Evolutionary conservation across 2,888 invertebrate species (phyloP).

Genomic region (Gymnosoma rotundatum): DNA sequence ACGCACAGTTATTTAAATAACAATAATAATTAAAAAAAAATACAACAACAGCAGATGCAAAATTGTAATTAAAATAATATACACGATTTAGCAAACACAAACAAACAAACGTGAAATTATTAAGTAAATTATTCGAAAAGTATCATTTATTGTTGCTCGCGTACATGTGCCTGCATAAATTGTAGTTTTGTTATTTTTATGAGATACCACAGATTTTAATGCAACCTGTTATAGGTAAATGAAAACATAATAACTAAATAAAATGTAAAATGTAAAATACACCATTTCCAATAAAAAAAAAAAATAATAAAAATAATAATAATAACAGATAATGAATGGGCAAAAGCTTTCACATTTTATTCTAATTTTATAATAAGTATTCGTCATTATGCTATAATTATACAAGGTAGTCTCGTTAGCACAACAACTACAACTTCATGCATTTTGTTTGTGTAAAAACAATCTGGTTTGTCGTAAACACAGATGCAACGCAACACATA

Average conservation of each 20-base stretch:
- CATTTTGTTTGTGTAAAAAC: too few relatives aligned
- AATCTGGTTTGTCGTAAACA: too few relatives aligned
- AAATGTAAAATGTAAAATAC: neutral
- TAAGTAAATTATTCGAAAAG: slow-evolving; percentile 3
- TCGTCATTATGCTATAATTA: too few relatives aligned
- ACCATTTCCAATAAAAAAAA: slow-evolving; percentile 14
- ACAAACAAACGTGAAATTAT: slow-evolving; percentile 35
- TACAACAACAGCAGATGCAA: slow-evolving; percentile 1
- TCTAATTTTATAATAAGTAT: too few relatives aligned
- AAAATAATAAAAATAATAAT: too few relatives aligned
- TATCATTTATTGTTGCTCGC: neutral
- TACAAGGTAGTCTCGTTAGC: too few relatives aligned
- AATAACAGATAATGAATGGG: too few relatives aligned
- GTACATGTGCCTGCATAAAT: slow-evolving; percentile 9
- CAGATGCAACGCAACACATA: too few relatives aligned
- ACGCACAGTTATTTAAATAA: slow-evolving; percentile 25
- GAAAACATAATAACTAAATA: slow-evolving; percentile 13
- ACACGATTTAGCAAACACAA: slow-evolving; percentile 11
- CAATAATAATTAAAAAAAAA: neutral
- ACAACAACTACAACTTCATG: too few relatives aligned
- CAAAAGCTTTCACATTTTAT: too few relatives aligned
- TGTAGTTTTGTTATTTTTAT: neutral
- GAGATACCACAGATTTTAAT: slow-evolving; percentile 22
- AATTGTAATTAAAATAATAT: slow-evolving; percentile 36
- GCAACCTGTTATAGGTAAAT: slow-evolving; percentile 34